Conservation (phyloP, 1,140 invertebrate genomes). For the Mya arenaria region DNA sequence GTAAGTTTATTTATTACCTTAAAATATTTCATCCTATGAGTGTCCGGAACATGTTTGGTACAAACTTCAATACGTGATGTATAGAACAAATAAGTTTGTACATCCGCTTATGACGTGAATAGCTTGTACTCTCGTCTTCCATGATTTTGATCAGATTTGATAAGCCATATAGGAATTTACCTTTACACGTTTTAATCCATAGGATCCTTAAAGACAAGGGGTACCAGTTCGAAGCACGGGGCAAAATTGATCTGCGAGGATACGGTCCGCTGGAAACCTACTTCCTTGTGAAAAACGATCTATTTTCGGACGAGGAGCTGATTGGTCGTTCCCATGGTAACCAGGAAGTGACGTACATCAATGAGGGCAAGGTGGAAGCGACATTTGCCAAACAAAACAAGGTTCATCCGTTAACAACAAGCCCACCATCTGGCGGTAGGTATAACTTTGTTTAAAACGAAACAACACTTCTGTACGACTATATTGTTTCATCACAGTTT, state of each 20-base stretch:
- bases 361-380: constrained; percentile 37
- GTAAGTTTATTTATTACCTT: too few species aligned
- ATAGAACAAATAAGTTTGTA: too few species aligned
- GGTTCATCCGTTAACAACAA: constrained; percentile 26
- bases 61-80: too few species aligned
- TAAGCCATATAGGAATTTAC: too few species aligned
- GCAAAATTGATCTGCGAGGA: constrained; percentile 73
- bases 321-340: constrained; percentile 44
- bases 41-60: too few species aligned
- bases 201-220: constrained; percentile 61
- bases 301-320: constrained; percentile 54
- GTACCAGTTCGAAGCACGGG: constrained; percentile 63
- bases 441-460: background rate
- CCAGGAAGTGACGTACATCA: constrained; percentile 55
- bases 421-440: constrained; percentile 34
- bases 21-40: too few species aligned
- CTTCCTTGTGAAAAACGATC: constrained; percentile 75
- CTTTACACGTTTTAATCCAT: too few species aligned
- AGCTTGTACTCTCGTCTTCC: too few species aligned
- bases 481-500: background rate
- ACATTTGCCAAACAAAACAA: constrained; percentile 42
- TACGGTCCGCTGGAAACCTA: constrained; percentile 79
- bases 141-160: too few species aligned
- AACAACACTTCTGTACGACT: background rate
- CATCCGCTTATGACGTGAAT: too few species aligned